These are phyloP conservation scores for Macrotrachela quadricornifera DNA, from an alignment of 1,140 invertebrate genomes.

Conservation along the genomic window DNA sequence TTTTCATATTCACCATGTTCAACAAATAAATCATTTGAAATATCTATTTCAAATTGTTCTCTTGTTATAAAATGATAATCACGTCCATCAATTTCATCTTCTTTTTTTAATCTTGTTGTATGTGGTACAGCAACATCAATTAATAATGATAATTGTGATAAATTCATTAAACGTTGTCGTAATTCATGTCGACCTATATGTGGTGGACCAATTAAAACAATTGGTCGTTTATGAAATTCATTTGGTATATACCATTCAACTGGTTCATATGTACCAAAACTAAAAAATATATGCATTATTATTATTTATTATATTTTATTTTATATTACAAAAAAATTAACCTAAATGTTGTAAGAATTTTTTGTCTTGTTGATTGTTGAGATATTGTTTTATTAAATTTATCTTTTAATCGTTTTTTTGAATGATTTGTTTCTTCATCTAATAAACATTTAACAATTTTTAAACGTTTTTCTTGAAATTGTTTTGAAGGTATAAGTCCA, in stretches of 20 bases:
- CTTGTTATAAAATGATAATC: conserved; percentile 91
- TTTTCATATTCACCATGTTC: conserved; percentile 94
- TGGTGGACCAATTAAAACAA: conserved; percentile 87
- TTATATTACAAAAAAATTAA: too few species aligned
- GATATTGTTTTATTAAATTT: too few species aligned
- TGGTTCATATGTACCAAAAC: too few species aligned
- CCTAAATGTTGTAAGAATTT: too few species aligned
- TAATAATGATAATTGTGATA: conserved; percentile 49
- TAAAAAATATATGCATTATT: too few species aligned
- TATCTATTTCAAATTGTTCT: conserved; percentile 78
- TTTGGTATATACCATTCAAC: too few species aligned
- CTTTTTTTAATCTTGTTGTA: conserved; percentile 47
- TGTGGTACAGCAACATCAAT: conserved; percentile 82
- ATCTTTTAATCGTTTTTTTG: too few species aligned
- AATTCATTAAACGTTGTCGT: conserved; percentile 70
- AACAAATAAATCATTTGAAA: conserved; percentile 71
- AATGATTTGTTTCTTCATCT: too few species aligned
- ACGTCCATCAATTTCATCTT: conserved; percentile 73
- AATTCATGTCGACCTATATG: conserved; percentile 92
- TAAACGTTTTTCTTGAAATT: conserved; percentile 68
- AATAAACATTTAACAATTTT: too few species aligned
- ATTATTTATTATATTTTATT: too few species aligned
- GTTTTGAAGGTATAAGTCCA: conserved; percentile 77
- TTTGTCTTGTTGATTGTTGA: too few species aligned
- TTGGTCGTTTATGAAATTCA: conserved; percentile 40